A percentile compares a stretch with the other conserved stretches of the same genome.
These are phyloP conservation scores for Platichthys flesus DNA, from an alignment of 2,113 vertebrate species.

Conservation along the genomic window DNA sequence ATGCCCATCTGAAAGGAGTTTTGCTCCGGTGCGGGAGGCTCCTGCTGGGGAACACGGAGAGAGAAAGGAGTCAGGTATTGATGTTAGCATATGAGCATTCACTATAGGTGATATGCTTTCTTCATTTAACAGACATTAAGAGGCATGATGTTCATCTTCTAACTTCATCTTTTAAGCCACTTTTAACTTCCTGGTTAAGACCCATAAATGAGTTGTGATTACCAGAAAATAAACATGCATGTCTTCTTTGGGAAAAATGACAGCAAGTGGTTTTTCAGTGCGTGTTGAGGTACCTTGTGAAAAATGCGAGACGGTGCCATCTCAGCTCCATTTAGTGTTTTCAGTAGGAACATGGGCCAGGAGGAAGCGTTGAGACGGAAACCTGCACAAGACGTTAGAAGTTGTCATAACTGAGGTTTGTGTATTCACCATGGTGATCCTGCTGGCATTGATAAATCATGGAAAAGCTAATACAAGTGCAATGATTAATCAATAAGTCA, in stretches of 20 bases:
- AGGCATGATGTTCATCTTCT: no score
- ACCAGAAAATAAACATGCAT: not conserved
- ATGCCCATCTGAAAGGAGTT: slow-evolving; percentile 98
- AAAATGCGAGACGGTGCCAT: slow-evolving; percentile 98
- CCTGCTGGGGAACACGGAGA: slow-evolving; percentile 82
- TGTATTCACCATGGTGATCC: not conserved
- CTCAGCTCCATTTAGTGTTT: slow-evolving; percentile 98
- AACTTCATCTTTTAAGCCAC: no score
- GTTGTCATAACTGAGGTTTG: not conserved
- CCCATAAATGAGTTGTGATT: not conserved
- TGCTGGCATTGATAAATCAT: no score
- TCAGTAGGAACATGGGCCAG: slow-evolving; percentile 99
- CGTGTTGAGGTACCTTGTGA: slow-evolving; percentile 89
- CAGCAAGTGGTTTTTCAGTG: not conserved
- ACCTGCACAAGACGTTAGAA: slow-evolving; percentile 76
- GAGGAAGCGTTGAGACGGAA: slow-evolving; percentile 98
- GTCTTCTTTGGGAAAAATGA: not conserved
- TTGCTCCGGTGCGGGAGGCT: slow-evolving; percentile 94
- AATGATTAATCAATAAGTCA: not conserved
- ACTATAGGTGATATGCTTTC: no score
- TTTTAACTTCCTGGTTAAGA: not conserved
- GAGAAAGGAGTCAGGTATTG: slow-evolving; percentile 18
- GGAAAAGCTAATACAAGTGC: not conserved
- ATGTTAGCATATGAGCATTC: not conserved
- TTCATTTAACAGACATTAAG: no score